Conservation (phyloP, 53 echinoderm and acorn worm genomes). For the Patiria pectinifera region DNA sequence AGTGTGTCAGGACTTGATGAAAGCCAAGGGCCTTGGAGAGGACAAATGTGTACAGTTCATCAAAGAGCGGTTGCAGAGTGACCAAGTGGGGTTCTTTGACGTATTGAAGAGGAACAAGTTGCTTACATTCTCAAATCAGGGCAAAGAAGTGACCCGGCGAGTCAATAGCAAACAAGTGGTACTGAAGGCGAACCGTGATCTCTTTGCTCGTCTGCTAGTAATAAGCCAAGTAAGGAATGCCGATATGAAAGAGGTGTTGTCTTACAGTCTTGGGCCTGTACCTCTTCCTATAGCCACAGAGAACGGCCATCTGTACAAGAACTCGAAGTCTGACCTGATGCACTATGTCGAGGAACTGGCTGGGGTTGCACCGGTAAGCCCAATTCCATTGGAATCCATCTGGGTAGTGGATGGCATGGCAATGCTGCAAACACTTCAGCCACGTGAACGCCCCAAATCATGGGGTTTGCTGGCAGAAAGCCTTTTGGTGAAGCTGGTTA, state of each 20-base stretch:
- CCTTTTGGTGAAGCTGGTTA: too few relatives aligned
- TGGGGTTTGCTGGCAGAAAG: too few relatives aligned
- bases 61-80: not conserved
- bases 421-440: too few relatives aligned
- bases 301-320: not conserved
- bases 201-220: constrained; percentile 21
- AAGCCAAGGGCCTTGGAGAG: not conserved
- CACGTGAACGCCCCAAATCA: too few relatives aligned
- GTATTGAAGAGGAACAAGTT: constrained; percentile 14
- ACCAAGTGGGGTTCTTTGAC: not conserved
- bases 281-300: constrained; percentile 7
- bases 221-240: not conserved
- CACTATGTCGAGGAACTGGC: not conserved
- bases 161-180: not conserved
- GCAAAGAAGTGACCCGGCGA: not conserved
- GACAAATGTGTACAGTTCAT: not conserved
- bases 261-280: not conserved
- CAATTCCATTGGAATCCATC: too few relatives aligned
- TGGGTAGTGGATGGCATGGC: too few relatives aligned
- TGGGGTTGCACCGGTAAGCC: too few relatives aligned
- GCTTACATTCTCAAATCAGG: constrained; percentile 8
- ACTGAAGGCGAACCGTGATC: constrained; percentile 21
- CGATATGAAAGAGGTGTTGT: not conserved
- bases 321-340: constrained; percentile 6
- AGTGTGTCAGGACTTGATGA: not conserved